Evolutionary conservation across 2,113 vertebrate genomes (phyloP).

Genomic region (Australoheros scitulus): DNA sequence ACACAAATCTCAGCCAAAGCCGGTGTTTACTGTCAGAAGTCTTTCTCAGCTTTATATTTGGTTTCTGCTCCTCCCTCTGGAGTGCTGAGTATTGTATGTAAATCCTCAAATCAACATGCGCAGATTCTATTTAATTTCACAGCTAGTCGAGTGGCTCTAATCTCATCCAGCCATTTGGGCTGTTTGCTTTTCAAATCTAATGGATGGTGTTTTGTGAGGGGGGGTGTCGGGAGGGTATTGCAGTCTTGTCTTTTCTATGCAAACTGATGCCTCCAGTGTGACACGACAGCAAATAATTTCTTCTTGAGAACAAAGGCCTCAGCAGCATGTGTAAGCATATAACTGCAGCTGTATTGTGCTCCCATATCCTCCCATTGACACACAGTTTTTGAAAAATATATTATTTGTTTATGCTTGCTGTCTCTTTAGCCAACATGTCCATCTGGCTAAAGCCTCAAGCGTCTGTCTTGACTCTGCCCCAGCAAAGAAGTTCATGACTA

Average conservation of each 20-base stretch:
- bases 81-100: constrained; percentile 67
- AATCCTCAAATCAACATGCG: constrained; percentile 79
- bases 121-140: constrained; percentile 80
- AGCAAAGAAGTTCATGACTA: not conserved
- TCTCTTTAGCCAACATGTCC: constrained; percentile 21
- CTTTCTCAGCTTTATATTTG: constrained; percentile 66
- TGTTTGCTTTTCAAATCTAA: constrained; percentile 76
- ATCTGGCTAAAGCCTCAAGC: constrained; percentile 11
- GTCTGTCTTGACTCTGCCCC: not conserved
- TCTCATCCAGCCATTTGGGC: constrained; percentile 72
- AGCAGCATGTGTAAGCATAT: constrained; percentile 32
- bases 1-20: constrained; percentile 55
- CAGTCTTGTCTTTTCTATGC: constrained; percentile 53
- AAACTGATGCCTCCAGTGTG: constrained; percentile 70
- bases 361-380: constrained; percentile 50
- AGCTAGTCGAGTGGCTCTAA: constrained; percentile 78
- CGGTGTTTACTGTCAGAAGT: constrained; percentile 66
- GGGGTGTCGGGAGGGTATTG: constrained; percentile 26
- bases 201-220: constrained; percentile 49
- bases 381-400: constrained; percentile 34
- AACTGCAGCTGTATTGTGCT: constrained; percentile 47
- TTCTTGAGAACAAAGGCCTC: constrained; percentile 55
- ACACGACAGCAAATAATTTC: constrained; percentile 62
- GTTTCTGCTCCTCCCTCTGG: constrained; percentile 46
- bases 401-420: constrained; percentile 19